A percentile compares a stretch with the other conserved stretches of the same genome.
These are phyloP conservation scores for Andrena flavipes DNA, from an alignment of 2,888 invertebrate genomes.

Conservation along the genomic window DNA sequence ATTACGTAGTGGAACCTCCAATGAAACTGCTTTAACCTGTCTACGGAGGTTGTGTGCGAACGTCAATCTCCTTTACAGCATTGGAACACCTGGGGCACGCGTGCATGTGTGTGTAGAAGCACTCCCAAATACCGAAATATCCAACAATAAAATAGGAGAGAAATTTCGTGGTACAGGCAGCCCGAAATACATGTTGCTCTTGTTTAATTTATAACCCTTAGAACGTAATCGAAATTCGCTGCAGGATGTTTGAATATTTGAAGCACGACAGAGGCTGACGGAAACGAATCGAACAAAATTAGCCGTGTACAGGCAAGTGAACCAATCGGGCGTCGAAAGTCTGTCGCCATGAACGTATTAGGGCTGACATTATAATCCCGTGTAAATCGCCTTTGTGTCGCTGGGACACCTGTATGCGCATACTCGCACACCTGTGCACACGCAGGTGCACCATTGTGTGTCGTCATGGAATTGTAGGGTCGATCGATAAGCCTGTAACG, in stretches of 20 bases:
- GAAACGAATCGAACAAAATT: conserved; percentile 14
- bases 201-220: not conserved
- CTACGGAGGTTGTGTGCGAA: not conserved
- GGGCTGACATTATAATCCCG: conserved; percentile 33
- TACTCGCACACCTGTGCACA: conserved; percentile 28
- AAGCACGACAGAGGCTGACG: too few species aligned
- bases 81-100: not conserved
- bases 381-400: conserved; percentile 48
- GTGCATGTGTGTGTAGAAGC: not conserved
- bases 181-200: too few species aligned
- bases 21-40: not conserved
- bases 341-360: conserved; percentile 28
- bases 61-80: conserved; percentile 6
- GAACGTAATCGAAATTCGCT: not conserved
- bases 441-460: conserved; percentile 43
- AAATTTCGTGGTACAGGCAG: too few species aligned
- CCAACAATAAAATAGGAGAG: not conserved
- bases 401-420: conserved; percentile 17
- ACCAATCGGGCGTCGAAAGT: conserved; percentile 28
- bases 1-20: not conserved
- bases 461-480: conserved; percentile 57
- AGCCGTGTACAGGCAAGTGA: not conserved
- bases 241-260: not conserved
- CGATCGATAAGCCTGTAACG: conserved; percentile 72
- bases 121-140: not conserved